Conservation (phyloP, 2,888 invertebrate genomes). For the Dynastes hyllus region DNA sequence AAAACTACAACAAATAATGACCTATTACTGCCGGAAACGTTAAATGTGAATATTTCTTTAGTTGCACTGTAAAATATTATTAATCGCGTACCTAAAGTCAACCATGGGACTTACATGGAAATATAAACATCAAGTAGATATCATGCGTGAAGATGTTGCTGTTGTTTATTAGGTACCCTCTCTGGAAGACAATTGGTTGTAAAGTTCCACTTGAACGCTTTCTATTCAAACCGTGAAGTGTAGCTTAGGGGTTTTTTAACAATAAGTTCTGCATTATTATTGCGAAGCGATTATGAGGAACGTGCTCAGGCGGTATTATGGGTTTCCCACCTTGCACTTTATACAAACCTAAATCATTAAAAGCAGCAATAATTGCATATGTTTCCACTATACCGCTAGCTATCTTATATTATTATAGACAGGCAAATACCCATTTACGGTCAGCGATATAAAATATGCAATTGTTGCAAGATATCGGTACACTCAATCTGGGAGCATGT, state of each 20-base stretch:
- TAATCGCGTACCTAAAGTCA: background rate
- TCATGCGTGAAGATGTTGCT: slow-evolving; percentile 17
- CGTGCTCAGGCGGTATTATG: background rate
- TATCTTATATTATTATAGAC: slow-evolving; percentile 6
- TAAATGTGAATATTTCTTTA: no score
- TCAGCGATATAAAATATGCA: no score
- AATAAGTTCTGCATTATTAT: slow-evolving; percentile 25
- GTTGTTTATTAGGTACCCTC: slow-evolving; percentile 12
- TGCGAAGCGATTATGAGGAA: background rate
- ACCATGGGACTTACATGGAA: slow-evolving; percentile 7
- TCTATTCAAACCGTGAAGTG: slow-evolving; percentile 11
- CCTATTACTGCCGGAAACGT: no score
- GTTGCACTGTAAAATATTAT: no score
- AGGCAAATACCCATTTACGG: no score
- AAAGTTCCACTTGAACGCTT: slow-evolving; percentile 19
- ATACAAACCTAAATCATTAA: no score
- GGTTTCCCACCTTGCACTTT: background rate
- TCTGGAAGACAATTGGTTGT: slow-evolving; percentile 30
- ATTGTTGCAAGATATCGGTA: no score
- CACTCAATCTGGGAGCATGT: no score
- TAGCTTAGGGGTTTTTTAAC: slow-evolving; percentile 7
- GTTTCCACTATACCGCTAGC: no score
- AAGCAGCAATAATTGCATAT: background rate
- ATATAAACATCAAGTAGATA: slow-evolving; percentile 15
- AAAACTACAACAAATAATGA: no score